A percentile compares a stretch with the other conserved stretches of the same genome.
Evolutionary conservation across 2,113 vertebrate species (phyloP).

Genomic region (Platysternon megacephalum): DNA sequence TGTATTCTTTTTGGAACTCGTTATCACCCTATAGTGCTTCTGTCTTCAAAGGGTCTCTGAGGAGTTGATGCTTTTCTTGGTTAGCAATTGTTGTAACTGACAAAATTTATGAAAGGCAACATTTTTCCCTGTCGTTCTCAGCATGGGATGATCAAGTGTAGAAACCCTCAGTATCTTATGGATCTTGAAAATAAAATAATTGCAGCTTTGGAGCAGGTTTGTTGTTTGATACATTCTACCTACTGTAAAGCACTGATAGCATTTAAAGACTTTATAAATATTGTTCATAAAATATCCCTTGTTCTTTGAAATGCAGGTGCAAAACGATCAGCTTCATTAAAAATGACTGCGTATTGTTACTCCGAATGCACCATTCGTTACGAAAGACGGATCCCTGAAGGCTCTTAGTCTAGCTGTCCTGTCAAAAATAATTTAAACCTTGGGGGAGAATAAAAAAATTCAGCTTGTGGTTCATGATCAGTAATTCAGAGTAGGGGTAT

Average conservation of each 20-base stretch:
- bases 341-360: slow-evolving; percentile 30
- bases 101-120: slow-evolving; percentile 45
- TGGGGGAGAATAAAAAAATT: rapidly evolving
- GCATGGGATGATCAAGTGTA: slow-evolving; percentile 32
- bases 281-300: background rate
- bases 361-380: slow-evolving; percentile 29
- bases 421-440: slow-evolving; percentile 22
- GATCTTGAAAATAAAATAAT: slow-evolving; percentile 62
- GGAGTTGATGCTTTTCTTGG: slow-evolving; percentile 49
- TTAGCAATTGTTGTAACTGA: slow-evolving; percentile 58
- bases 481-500: background rate
- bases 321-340: slow-evolving; percentile 20
- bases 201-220: slow-evolving; percentile 41
- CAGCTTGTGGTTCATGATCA: background rate
- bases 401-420: background rate
- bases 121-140: background rate
- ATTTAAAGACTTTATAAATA: background rate
- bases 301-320: slow-evolving; percentile 1
- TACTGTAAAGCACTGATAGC: background rate
- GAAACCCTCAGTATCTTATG: slow-evolving; percentile 29
- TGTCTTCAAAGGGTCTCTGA: slow-evolving; percentile 34
- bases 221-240: slow-evolving; percentile 3
- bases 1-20: slow-evolving; percentile 57
- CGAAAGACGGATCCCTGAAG: slow-evolving; percentile 1
- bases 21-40: slow-evolving; percentile 38